A percentile compares a stretch with the other conserved stretches of the same genome.
phyloP scores from a whole-genome alignment of 2,797 vertebrate genomes.

The Sparidentex hasta region DNA sequence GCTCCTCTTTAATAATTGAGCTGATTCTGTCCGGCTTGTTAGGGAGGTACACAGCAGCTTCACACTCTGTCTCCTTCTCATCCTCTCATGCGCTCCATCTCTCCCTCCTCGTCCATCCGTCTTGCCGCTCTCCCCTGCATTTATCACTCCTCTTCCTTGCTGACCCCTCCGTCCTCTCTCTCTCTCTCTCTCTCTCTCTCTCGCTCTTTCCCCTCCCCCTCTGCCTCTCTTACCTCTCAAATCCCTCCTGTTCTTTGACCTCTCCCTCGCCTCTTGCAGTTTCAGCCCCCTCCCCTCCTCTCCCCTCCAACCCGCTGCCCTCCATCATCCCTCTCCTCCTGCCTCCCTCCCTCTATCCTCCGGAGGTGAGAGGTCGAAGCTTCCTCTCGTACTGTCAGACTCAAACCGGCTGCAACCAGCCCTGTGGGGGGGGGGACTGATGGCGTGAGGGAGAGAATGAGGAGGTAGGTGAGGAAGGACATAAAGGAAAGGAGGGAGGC shows the following conservation, averaged over 20 bases:
- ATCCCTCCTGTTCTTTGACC: conserved; percentile 84
- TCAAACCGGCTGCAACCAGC: conserved; percentile 84
- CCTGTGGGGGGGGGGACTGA: conserved; percentile 27
- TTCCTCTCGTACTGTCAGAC: conserved; percentile 81
- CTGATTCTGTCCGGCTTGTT: conserved; percentile 88
- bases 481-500: conserved; percentile 29
- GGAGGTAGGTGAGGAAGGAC: conserved; percentile 61
- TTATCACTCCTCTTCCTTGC: conserved; percentile 70
- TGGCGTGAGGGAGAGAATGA: conserved; percentile 40
- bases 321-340: conserved; percentile 72
- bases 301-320: conserved; percentile 54
- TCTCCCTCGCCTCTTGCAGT: conserved; percentile 74
- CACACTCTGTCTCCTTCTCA: conserved; percentile 76
- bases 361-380: conserved; percentile 85
- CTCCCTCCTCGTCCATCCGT: conserved; percentile 65
- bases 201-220: conserved; percentile 52
- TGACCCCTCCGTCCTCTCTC: conserved; percentile 71
- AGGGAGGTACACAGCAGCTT: conserved; percentile 84
- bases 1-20: conserved; percentile 88
- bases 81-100: conserved; percentile 56
- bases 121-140: conserved; percentile 66
- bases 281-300: conserved; percentile 30
- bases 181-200: conserved; percentile 34
- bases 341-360: conserved; percentile 68
- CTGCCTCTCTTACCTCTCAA: conserved; percentile 65